phyloP scores from a whole-genome alignment of 2,113 vertebrate species.

The Steatornis caripensis region DNA sequence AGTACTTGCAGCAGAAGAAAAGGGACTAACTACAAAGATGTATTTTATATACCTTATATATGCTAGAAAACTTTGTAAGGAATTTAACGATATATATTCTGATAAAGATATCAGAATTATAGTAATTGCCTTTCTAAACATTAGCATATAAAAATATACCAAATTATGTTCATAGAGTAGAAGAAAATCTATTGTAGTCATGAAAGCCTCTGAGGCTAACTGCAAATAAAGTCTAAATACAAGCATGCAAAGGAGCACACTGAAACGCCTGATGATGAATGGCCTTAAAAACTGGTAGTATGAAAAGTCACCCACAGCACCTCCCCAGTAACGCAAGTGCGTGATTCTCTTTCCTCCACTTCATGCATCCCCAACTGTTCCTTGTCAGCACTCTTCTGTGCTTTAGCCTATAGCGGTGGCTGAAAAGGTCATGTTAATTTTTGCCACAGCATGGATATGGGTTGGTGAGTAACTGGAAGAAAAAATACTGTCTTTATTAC shows the following conservation, averaged over 20 bases:
- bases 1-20: neutral
- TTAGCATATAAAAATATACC: neutral
- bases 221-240: neutral
- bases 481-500: slow-evolving; percentile 7
- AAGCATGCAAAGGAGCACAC: neutral
- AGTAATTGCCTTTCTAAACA: neutral
- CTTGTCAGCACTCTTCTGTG: neutral
- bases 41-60: neutral
- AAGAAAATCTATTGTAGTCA: neutral
- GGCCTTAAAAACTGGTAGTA: neutral
- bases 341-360: neutral
- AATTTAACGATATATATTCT: no score
- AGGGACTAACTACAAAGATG: neutral
- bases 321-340: neutral
- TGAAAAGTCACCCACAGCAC: neutral
- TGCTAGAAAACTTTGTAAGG: neutral
- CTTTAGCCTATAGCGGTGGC: neutral
- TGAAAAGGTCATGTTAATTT: slow-evolving; percentile 16
- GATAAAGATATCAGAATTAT: neutral
- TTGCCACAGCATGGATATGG: neutral
- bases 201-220: neutral
- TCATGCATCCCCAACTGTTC: neutral
- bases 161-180: neutral
- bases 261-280: neutral
- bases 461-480: neutral